These are phyloP conservation scores for Mantis religiosa DNA, from an alignment of 2,888 invertebrate genomes.

Conservation along the genomic window DNA sequence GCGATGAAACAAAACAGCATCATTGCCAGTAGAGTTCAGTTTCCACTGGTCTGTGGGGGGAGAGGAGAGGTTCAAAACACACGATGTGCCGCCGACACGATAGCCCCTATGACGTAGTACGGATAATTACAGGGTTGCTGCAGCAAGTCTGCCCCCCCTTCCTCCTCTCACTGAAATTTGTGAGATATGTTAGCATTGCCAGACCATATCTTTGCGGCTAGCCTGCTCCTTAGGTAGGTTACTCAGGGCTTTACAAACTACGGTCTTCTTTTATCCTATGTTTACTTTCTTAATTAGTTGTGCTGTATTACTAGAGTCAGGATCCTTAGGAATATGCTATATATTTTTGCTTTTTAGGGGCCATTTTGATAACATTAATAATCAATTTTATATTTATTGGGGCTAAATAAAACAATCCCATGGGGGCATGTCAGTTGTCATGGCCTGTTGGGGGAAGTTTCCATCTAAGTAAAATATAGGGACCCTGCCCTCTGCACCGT, in stretches of 20 bases:
- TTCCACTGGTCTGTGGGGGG: background rate
- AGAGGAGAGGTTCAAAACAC: background rate
- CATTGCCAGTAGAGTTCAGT: background rate
- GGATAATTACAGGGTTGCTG: constrained; percentile 20
- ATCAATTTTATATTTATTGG: too few species aligned
- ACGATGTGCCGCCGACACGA: constrained; percentile 20
- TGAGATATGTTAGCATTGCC: constrained; percentile 25
- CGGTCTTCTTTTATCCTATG: too few species aligned
- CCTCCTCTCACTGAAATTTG: constrained; percentile 8
- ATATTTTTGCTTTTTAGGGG: too few species aligned
- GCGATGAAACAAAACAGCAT: background rate
- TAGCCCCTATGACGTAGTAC: constrained; percentile 22
- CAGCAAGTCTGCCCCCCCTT: background rate
- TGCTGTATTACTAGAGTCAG: too few species aligned
- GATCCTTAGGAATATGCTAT: too few species aligned
- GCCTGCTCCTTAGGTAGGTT: background rate
- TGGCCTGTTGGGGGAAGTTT: too few species aligned
- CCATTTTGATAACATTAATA: too few species aligned
- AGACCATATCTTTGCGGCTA: background rate
- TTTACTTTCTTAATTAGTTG: too few species aligned
- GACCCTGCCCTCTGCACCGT: too few species aligned
- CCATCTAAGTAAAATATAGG: too few species aligned
- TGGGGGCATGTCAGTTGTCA: too few species aligned
- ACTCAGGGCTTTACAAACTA: background rate
- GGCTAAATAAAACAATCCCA: too few species aligned